A percentile compares a stretch with the other conserved stretches of the same genome.
Evolutionary conservation across 2,797 vertebrate genomes (phyloP).

Genomic region (Botia almorhae): DNA sequence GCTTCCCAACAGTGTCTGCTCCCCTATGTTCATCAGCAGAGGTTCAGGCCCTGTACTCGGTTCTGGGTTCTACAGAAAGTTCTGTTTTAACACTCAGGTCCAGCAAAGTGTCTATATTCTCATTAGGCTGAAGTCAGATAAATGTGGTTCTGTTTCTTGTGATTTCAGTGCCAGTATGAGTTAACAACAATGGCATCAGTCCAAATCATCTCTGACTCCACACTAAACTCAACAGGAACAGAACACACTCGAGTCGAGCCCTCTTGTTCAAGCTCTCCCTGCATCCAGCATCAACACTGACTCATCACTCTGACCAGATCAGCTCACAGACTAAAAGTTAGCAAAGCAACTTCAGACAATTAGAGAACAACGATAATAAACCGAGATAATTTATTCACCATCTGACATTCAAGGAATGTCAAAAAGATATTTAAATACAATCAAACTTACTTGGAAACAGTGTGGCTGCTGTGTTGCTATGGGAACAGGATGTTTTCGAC

Average conservation of each 20-base stretch:
- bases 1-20: too few species aligned
- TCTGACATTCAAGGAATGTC: conserved; percentile 26
- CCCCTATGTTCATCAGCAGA: too few species aligned
- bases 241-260: background rate
- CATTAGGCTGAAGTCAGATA: too few species aligned
- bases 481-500: conserved; percentile 88
- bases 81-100: too few species aligned
- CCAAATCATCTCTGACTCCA: background rate
- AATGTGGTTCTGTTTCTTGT: too few species aligned
- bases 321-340: conserved; percentile 2
- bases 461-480: conserved; percentile 83
- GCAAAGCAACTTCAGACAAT: conserved; percentile 14
- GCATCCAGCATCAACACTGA: background rate
- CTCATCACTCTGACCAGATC: background rate
- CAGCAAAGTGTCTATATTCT: background rate
- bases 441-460: conserved; percentile 88
- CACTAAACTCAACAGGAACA: too few species aligned
- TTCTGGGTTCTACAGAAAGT: too few species aligned
- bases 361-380: conserved; percentile 8
- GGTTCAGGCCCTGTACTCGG: too few species aligned
- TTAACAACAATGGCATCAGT: background rate
- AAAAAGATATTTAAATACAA: conserved; percentile 47
- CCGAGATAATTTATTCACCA: conserved; percentile 22
- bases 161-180: background rate
- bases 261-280: background rate